A percentile compares a stretch with the other conserved stretches of the same genome.
Evolutionary conservation across 2,888 invertebrate genomes (phyloP).

Genomic region (Lutraria lutraria): DNA sequence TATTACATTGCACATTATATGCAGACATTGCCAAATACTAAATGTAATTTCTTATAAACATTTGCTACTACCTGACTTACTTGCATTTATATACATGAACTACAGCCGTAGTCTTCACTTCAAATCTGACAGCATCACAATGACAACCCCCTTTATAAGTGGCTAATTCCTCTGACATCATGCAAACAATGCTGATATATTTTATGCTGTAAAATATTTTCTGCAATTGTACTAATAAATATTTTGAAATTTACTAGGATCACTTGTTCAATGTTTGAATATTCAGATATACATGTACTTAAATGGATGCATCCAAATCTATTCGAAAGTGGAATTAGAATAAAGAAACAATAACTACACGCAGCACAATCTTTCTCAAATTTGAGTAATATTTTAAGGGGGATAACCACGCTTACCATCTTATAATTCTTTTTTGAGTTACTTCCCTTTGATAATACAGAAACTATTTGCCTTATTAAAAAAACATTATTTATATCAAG

Average conservation of each 20-base stretch:
- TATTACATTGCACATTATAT: too few species aligned
- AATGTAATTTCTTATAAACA: too few species aligned
- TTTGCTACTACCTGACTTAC: constrained; percentile 77
- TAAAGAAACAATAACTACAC: too few species aligned
- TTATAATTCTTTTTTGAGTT: not conserved
- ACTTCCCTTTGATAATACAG: not conserved
- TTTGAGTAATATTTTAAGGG: not conserved
- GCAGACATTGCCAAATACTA: too few species aligned
- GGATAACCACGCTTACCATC: not conserved
- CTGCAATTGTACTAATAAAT: not conserved
- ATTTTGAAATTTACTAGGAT: not conserved
- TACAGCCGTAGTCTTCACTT: constrained; percentile 85
- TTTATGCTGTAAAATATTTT: not conserved
- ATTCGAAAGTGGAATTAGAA: too few species aligned
- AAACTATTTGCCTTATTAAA: not conserved
- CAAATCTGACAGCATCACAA: constrained; percentile 87
- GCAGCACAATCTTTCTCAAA: too few species aligned
- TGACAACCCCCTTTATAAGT: constrained; percentile 87
- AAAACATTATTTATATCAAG: too few species aligned
- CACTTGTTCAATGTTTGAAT: not conserved
- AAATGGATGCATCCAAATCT: too few species aligned
- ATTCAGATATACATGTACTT: too few species aligned
- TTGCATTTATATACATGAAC: constrained; percentile 87
- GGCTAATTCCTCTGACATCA: constrained; percentile 59
- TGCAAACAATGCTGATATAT: not conserved